Evolutionary conservation across 2,888 invertebrate species (phyloP), one percentile per base, ranked within the genome.

Genomic region (Lysandra bellargus): DNA sequence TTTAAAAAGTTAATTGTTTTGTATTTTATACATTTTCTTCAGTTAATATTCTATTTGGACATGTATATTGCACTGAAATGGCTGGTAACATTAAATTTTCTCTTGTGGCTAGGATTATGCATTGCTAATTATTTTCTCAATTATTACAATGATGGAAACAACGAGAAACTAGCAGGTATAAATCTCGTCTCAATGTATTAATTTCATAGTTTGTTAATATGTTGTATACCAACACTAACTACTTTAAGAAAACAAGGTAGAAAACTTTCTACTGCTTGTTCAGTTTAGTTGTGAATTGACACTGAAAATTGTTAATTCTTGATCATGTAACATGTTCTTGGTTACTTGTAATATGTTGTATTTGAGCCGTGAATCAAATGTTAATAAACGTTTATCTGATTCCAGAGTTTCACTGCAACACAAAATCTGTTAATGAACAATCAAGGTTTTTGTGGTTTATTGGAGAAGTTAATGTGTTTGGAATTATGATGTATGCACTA

Each of bases 1-100:
- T 72, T 69, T 33, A 33, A 33, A 57, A 57, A 57, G 12, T 57
- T 57, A 49, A 49, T 49, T 64, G n/a, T 69, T 30, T 30, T 69
- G 14, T 37, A 30, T 33, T 69, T n/a, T 49, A 78, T 72, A 57
- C 17, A 49, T 17, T 49, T 78, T 69, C 53, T 69, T 14, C 53
- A 49, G 78, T 80, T 81, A 82, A 83, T 80, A 77, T 80, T 74
- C 72, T 80, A 78, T 73, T 82, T 80, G 72, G 82, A 81, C 83
- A 93, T 94, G 94, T 94, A 93, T 85, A 91, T 94, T 85, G 94
- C 94, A 76, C 88, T 92, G 79, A 93, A 88, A 87, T 94, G 93
- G 93, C 87, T 94, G 17, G 69, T 89, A 64, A 85, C 88, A 61
- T 83, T 94, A 82, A 83, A 87, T 53, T 79, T 90, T 6, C 81